Evolutionary conservation across 1,140 invertebrate genomes (phyloP).

Genomic region (Zaprionus tsacasi): DNA sequence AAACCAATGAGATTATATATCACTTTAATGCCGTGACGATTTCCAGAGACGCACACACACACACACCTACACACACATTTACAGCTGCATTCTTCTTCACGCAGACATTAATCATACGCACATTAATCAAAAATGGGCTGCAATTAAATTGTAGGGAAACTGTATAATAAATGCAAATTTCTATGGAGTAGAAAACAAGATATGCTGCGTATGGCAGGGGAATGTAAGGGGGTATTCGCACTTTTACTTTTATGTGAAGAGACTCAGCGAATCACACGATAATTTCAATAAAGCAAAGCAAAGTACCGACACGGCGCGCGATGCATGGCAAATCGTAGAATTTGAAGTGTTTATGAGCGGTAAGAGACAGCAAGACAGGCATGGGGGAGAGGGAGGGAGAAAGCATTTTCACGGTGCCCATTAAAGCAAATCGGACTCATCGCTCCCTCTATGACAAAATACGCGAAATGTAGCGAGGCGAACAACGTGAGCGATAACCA

Average conservation of each 20-base stretch:
- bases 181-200: not conserved
- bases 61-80: not conserved
- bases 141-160: slow-evolving; percentile 26
- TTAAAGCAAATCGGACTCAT: slow-evolving; percentile 20
- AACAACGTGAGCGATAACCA: slow-evolving; percentile 62
- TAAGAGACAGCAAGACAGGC: slow-evolving; percentile 24
- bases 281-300: slow-evolving; percentile 53
- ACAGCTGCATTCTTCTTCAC: not conserved
- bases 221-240: slow-evolving; percentile 26
- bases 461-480: slow-evolving; percentile 16
- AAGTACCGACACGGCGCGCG: slow-evolving; percentile 30
- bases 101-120: not conserved
- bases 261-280: slow-evolving; percentile 33
- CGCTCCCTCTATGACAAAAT: slow-evolving; percentile 72
- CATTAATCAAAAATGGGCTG: slow-evolving; percentile 23
- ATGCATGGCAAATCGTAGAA: slow-evolving; percentile 58
- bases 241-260: slow-evolving; percentile 64
- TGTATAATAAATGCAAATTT: slow-evolving; percentile 41
- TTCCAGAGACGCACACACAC: not conserved
- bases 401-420: slow-evolving; percentile 63
- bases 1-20: slow-evolving; percentile 9
- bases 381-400: not conserved
- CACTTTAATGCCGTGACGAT: slow-evolving; percentile 6
- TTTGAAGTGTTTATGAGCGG: slow-evolving; percentile 63
- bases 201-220: no score